Evolutionary conservation across 2,113 vertebrate genomes (phyloP).

Genomic region (Candoia aspera): DNA sequence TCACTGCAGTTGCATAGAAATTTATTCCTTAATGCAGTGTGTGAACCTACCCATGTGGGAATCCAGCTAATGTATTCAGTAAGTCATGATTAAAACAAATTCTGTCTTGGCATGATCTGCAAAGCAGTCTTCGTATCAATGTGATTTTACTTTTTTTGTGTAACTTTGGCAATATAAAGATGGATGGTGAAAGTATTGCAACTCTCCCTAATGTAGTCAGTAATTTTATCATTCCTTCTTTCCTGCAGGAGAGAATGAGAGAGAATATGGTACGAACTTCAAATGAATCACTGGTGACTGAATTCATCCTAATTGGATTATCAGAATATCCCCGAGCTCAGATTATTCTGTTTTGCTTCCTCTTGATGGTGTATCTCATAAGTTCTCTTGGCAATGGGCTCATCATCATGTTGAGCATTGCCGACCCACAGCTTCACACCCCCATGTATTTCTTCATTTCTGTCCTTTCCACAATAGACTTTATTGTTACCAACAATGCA

Average conservation of each 20-base stretch:
- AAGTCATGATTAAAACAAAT: neutral
- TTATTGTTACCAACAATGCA: constrained; percentile 51
- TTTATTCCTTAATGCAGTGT: neutral
- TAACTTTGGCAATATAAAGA: neutral
- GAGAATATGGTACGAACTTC: neutral
- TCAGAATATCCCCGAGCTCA: no score
- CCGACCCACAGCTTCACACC: constrained; percentile 50
- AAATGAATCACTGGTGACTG: constrained; percentile 36
- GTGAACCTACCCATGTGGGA: neutral
- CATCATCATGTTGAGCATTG: constrained; percentile 42
- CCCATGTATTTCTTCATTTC: constrained; percentile 66
- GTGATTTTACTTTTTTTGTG: neutral
- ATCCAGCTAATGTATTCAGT: neutral
- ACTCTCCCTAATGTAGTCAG: neutral
- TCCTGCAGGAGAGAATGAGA: neutral
- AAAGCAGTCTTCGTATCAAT: neutral
- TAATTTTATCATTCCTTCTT: neutral
- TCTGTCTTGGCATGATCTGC: neutral
- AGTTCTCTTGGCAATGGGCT: constrained; percentile 52
- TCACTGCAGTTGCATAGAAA: neutral
- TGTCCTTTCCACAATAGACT: constrained; percentile 51
- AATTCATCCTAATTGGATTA: constrained; percentile 40
- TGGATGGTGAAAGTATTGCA: neutral
- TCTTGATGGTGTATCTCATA: constrained; percentile 52
- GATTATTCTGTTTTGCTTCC: constrained; percentile 43